Conservation (phyloP, 1,140 invertebrate genomes). For the Penaeus indicus region DNA sequence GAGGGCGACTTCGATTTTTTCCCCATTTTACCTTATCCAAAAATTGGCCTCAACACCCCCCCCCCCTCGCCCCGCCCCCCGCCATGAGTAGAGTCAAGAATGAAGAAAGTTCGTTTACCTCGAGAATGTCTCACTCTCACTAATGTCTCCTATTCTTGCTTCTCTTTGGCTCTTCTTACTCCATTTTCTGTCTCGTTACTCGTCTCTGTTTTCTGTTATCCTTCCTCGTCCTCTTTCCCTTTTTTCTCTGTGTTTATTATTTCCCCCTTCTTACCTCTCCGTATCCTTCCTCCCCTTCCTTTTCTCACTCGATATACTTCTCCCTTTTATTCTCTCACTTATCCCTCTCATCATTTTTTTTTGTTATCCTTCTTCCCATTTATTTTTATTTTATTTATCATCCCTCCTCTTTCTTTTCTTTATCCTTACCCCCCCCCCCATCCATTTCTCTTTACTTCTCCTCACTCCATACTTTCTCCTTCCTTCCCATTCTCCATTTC, state of each 20-base stretch:
- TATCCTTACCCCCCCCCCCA: not conserved
- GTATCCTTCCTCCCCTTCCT: not conserved
- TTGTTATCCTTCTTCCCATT: not conserved
- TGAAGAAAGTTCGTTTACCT: not conserved
- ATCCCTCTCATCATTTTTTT: not conserved
- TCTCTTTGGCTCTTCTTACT: not conserved
- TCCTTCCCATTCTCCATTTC: not conserved
- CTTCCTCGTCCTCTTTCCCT: not conserved
- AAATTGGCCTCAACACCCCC: too few relatives aligned
- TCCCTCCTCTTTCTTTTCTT: not conserved
- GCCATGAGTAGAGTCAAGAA: too few relatives aligned
- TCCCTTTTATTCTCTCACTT: not conserved
- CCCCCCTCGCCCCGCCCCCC: too few relatives aligned
- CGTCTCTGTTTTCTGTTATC: not conserved
- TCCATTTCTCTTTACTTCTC: not conserved
- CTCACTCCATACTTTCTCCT: not conserved
- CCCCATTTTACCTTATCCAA: too few relatives aligned
- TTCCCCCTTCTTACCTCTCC: not conserved
- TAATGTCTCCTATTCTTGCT: not conserved
- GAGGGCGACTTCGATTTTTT: too few relatives aligned
- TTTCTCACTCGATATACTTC: not conserved
- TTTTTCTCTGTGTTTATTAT: not conserved
- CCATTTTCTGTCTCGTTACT: not conserved
- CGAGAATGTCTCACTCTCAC: not conserved
- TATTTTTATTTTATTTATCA: not conserved